Evolutionary conservation across 2,888 invertebrate genomes (phyloP).

Genomic region (Caenorhabditis wallacei): DNA sequence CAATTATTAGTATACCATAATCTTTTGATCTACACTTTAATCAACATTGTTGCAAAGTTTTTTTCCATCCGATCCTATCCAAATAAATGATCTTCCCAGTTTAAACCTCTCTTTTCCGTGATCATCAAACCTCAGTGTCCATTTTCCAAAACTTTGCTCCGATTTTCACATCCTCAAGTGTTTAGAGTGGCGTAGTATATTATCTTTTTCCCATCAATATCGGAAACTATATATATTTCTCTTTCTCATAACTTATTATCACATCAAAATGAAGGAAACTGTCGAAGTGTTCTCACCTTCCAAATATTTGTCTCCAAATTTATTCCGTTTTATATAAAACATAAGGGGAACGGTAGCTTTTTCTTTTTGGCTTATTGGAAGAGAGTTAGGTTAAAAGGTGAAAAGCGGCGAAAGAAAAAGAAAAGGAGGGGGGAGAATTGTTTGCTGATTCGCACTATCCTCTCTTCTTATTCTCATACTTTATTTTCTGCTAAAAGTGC

Average conservation of each 20-base stretch:
- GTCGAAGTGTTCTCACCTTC: neutral
- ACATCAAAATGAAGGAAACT: conserved; percentile 6
- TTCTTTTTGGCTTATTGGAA: too few relatives aligned
- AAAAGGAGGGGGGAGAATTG: conserved; percentile 1
- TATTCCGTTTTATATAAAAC: neutral
- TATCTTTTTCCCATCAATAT: neutral
- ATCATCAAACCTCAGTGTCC: conserved; percentile 46
- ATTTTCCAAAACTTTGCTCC: conserved; percentile 24
- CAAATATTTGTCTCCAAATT: conserved; percentile 44
- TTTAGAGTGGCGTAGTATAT: conserved; percentile 2
- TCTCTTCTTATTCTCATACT: conserved; percentile 3
- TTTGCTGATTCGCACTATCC: conserved; percentile 59
- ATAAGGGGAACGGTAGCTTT: conserved; percentile 38
- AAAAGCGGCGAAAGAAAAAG: conserved; percentile 34
- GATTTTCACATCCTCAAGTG: conserved; percentile 63
- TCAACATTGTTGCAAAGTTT: neutral
- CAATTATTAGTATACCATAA: neutral
- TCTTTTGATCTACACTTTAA: neutral
- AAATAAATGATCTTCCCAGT: neutral
- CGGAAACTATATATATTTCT: conserved; percentile 4
- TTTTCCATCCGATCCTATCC: neutral
- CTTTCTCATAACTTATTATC: conserved; percentile 12
- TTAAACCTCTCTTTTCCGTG: neutral
- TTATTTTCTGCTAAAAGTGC: conserved; percentile 24
- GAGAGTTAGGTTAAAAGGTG: conserved; percentile 41